Percentiles rank a stretch among this genome's conserved stretches.
Evolutionary conservation across 2,113 vertebrate genomes (phyloP).

Genomic region (Furnarius figulus): DNA sequence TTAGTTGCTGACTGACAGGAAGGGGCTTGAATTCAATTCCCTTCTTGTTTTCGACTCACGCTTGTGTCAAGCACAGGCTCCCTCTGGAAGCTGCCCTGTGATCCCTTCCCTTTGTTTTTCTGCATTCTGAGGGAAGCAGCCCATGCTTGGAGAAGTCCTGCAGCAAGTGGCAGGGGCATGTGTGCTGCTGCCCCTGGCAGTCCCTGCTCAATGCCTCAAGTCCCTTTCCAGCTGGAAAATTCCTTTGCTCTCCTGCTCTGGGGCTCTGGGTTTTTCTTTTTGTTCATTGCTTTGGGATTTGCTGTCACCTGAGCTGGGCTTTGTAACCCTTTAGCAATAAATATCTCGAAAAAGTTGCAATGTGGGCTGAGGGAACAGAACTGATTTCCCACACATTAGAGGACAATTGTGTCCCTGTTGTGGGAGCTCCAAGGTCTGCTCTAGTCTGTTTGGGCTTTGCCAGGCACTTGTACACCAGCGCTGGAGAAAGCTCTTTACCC

Average conservation of each 20-base stretch:
- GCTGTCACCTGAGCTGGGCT: not conserved
- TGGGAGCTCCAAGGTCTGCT: not conserved
- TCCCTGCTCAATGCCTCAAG: not conserved
- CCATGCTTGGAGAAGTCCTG: not conserved
- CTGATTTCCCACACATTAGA: not conserved
- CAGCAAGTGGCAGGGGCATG: not conserved
- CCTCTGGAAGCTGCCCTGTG: constrained; percentile 31
- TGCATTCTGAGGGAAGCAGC: not conserved
- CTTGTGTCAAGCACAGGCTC: not conserved
- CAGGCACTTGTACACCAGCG: not conserved
- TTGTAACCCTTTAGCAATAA: constrained; percentile 4
- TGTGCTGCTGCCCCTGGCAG: not conserved
- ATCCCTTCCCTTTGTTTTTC: constrained; percentile 31
- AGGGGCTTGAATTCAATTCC: constrained; percentile 33
- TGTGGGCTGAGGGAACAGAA: not conserved
- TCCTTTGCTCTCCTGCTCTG: not conserved
- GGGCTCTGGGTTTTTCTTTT: not conserved
- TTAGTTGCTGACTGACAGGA: constrained; percentile 50
- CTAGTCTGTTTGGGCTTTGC: not conserved
- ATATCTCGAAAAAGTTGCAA: not conserved
- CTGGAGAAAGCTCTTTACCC: not conserved
- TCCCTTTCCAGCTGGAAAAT: constrained; percentile 43
- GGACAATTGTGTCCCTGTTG: not conserved
- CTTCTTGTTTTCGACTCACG: not conserved
- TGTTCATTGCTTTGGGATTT: constrained; percentile 18